These are phyloP conservation scores for Pristionchus fissidentatus DNA, from an alignment of 2,888 invertebrate genomes.

Conservation along the genomic window DNA sequence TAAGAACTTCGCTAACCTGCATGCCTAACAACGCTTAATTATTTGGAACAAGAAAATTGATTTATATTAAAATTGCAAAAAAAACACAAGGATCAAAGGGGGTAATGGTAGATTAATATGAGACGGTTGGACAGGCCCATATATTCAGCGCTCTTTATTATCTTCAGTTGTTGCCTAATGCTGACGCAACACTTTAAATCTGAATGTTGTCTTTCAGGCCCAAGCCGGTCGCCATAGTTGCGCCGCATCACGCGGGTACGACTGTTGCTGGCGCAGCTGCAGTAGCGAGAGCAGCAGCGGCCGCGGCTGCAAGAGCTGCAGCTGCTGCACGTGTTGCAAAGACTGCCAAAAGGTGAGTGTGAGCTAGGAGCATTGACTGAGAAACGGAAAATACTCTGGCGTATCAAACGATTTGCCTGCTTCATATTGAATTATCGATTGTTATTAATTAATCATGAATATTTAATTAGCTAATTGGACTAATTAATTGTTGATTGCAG, in stretches of 20 bases:
- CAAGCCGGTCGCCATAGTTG: slow-evolving; percentile 17
- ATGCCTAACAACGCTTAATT: background rate
- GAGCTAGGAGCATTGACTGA: too few relatives aligned
- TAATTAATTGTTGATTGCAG: slow-evolving; percentile 1
- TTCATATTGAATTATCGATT: too few relatives aligned
- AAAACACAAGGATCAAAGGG: too few relatives aligned
- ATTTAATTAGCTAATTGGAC: background rate
- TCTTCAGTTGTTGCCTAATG: background rate
- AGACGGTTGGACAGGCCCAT: too few relatives aligned
- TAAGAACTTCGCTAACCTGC: background rate
- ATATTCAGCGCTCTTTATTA: background rate
- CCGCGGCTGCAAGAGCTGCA: slow-evolving; percentile 1
- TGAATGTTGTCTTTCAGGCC: background rate
- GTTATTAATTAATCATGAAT: too few relatives aligned
- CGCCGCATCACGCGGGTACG: background rate
- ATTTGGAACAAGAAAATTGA: background rate
- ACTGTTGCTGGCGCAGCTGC: background rate
- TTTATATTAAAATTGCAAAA: background rate
- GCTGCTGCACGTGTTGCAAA: too few relatives aligned
- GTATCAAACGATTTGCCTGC: too few relatives aligned
- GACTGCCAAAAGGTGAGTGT: too few relatives aligned
- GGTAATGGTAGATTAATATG: too few relatives aligned
- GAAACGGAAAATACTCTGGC: background rate
- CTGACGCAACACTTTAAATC: background rate
- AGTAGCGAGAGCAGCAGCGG: too few relatives aligned